These are phyloP conservation scores for Periophthalmus modestus DNA, from an alignment of 2,113 vertebrate species.

Conservation along the genomic window DNA sequence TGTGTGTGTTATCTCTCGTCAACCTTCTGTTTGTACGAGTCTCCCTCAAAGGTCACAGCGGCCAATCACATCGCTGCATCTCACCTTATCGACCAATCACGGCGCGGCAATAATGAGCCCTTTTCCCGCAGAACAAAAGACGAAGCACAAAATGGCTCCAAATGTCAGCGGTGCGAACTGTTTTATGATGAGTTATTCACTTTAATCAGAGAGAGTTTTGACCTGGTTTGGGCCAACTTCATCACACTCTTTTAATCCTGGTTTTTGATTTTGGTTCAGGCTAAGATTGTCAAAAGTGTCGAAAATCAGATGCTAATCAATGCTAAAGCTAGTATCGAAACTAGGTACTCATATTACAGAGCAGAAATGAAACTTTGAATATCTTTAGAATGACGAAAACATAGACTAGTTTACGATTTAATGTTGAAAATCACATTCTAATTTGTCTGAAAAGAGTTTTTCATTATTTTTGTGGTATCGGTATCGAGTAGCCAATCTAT, in stretches of 20 bases:
- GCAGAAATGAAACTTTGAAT: too few relatives aligned
- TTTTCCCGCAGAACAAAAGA: neutral
- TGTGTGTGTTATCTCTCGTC: neutral
- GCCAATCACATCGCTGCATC: neutral
- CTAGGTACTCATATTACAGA: too few relatives aligned
- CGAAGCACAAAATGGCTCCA: neutral
- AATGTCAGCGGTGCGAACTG: neutral
- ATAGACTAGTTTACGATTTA: too few relatives aligned
- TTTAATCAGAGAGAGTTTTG: too few relatives aligned
- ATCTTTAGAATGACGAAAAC: too few relatives aligned
- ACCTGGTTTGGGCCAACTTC: neutral
- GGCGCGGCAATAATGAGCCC: neutral
- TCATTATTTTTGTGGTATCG: too few relatives aligned
- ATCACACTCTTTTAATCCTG: neutral
- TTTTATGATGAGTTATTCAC: neutral
- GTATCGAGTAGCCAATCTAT: too few relatives aligned
- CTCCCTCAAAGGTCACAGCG: neutral
- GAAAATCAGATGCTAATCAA: too few relatives aligned
- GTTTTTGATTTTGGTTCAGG: neutral
- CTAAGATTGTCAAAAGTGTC: neutral
- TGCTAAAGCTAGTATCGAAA: too few relatives aligned
- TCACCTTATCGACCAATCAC: conserved; percentile 2
- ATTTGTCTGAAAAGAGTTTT: too few relatives aligned
- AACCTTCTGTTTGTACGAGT: neutral
- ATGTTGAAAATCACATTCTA: too few relatives aligned